Evolutionary conservation across 2,113 vertebrate genomes (phyloP).

Genomic region (Hippocampus comes): DNA sequence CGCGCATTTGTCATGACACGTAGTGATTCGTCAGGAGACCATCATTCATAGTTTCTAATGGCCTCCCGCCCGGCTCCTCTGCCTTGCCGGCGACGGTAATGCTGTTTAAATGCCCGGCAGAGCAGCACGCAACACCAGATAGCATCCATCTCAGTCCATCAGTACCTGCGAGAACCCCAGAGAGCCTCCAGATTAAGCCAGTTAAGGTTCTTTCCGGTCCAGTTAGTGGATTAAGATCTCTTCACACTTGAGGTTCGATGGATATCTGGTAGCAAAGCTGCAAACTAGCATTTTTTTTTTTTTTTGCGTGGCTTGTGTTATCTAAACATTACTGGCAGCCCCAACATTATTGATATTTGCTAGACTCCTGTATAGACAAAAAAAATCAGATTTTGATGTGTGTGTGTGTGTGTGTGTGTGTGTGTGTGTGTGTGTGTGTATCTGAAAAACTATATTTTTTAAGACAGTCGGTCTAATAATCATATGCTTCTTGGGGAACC

Average conservation of each 20-base stretch:
- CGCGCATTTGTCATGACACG: slow-evolving; percentile 54
- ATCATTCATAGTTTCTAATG: slow-evolving; percentile 66
- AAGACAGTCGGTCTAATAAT: background rate
- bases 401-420: too few species aligned
- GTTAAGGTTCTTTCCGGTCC: slow-evolving; percentile 61
- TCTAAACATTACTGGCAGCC: slow-evolving; percentile 39
- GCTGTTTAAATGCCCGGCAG: slow-evolving; percentile 65
- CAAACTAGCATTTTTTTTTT: slow-evolving; percentile 15
- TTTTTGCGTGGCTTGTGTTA: slow-evolving; percentile 18
- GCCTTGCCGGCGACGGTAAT: slow-evolving; percentile 56
- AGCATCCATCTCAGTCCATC: slow-evolving; percentile 71
- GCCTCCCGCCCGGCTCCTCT: slow-evolving; percentile 31
- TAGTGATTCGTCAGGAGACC: slow-evolving; percentile 56
- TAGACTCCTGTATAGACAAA: too few species aligned
- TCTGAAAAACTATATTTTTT: background rate
- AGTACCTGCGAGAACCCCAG: slow-evolving; percentile 52
- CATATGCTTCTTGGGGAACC: slow-evolving; percentile 17
- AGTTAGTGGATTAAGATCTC: slow-evolving; percentile 61
- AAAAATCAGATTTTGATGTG: background rate
- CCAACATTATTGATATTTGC: background rate
- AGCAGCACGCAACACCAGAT: slow-evolving; percentile 50
- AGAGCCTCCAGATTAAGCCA: slow-evolving; percentile 56
- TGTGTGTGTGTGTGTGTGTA: too few species aligned
- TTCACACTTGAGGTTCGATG: slow-evolving; percentile 22
- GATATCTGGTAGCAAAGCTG: slow-evolving; percentile 24